phyloP scores from a whole-genome alignment of 2,113 vertebrate genomes.

The Nannobrachium achirus region DNA sequence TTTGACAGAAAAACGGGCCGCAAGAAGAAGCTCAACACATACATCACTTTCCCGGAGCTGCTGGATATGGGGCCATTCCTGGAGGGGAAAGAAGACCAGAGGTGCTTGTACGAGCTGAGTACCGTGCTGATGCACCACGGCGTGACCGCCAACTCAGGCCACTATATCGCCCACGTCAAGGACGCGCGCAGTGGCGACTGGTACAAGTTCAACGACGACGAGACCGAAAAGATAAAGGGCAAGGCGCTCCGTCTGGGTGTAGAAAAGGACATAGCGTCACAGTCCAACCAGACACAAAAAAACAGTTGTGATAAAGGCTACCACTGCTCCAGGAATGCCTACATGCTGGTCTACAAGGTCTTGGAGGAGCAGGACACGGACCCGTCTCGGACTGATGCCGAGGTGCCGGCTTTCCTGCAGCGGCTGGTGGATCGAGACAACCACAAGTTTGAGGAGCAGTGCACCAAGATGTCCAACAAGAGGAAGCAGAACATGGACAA shows the following conservation, averaged over 20 bases:
- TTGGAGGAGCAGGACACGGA: conserved; percentile 77
- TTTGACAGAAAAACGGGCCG: conserved; percentile 98
- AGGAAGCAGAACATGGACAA: conserved; percentile 96
- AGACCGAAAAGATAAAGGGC: conserved; percentile 98
- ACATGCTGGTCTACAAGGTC: conserved; percentile 96
- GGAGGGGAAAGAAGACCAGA: conserved; percentile 86
- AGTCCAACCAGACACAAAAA: conserved; percentile 86
- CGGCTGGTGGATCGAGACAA: conserved; percentile 96
- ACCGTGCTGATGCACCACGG: conserved; percentile 96
- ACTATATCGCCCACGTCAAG: conserved; percentile 97
- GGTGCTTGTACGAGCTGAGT: conserved; percentile 89
- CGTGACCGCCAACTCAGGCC: conserved; percentile 95
- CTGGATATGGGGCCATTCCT: conserved; percentile 94
- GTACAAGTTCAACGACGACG: conserved; percentile 99
- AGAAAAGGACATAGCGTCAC: conserved; percentile 95
- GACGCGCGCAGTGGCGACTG: conserved; percentile 93
- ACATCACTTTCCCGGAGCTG: conserved; percentile 95
- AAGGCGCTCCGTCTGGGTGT: conserved; percentile 96
- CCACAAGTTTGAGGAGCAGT: conserved; percentile 98
- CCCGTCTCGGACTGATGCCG: conserved; percentile 69
- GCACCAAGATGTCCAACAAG: conserved; percentile 95
- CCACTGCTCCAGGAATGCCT: conserved; percentile 96
- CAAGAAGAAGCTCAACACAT: conserved; percentile 98
- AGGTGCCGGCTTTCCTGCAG: conserved; percentile 95
- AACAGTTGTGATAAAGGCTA: conserved; percentile 95